Evolutionary conservation across 2,797 vertebrate species (phyloP).

Genomic region (Lates japonicus): DNA sequence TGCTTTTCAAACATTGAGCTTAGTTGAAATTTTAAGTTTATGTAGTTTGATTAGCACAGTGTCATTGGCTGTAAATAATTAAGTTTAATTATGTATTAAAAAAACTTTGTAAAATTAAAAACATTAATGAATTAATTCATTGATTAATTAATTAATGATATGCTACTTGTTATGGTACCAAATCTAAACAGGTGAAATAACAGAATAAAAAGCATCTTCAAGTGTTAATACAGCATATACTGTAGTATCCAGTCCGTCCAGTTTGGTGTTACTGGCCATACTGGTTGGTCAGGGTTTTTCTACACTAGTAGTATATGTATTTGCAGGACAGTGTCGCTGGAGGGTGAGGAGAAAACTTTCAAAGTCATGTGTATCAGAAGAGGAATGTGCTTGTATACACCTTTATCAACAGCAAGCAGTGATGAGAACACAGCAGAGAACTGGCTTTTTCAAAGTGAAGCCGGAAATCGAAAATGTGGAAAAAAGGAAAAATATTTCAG

Average conservation of each 20-base stretch:
- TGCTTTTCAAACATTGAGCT: background rate
- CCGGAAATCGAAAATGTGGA: background rate
- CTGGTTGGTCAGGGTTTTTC: background rate
- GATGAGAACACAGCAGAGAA: background rate
- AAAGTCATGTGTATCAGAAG: background rate
- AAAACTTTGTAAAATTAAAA: too few species aligned
- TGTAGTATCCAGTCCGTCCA: background rate
- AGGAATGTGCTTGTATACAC: background rate
- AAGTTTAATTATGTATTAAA: too few species aligned
- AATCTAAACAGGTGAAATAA: background rate
- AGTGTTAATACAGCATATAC: background rate
- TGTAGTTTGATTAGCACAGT: background rate
- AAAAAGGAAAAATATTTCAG: background rate
- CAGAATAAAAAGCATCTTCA: background rate
- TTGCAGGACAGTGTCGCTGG: background rate
- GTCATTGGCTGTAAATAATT: too few species aligned
- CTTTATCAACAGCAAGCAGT: background rate
- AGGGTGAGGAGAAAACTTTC: background rate
- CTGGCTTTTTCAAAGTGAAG: background rate
- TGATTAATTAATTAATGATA: background rate
- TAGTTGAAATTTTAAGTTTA: background rate
- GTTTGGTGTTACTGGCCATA: background rate
- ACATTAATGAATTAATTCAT: background rate
- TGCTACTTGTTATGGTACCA: background rate
- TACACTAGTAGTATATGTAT: background rate